Evolutionary conservation across 2,797 vertebrate genomes (phyloP).

Genomic region (Sphenopsis melanotis): DNA sequence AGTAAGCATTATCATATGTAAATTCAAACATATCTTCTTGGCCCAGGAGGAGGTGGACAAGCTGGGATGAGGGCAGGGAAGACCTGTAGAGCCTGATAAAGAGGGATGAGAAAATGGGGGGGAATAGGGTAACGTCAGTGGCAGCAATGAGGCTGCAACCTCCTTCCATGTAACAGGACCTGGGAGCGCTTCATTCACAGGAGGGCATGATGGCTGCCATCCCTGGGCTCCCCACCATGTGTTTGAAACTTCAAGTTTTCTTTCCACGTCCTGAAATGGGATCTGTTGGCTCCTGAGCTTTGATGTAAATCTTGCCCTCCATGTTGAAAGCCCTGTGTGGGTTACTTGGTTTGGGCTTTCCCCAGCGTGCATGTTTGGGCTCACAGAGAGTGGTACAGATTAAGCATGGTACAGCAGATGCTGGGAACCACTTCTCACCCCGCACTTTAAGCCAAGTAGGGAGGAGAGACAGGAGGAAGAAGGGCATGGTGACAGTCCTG

Average conservation of each 20-base stretch:
- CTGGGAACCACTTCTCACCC: not conserved
- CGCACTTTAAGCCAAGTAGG: not conserved
- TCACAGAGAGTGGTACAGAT: not conserved
- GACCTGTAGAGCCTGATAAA: not conserved
- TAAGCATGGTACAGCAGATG: not conserved
- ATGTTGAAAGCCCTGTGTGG: not conserved
- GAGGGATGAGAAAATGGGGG: not conserved
- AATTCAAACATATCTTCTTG: not conserved
- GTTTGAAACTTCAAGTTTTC: not conserved
- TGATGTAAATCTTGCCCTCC: not conserved
- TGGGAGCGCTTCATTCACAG: not conserved
- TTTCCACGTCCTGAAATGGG: not conserved
- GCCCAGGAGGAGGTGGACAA: not conserved
- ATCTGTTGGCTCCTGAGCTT: not conserved
- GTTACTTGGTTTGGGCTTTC: not conserved
- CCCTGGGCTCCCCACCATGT: not conserved
- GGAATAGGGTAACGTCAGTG: not conserved
- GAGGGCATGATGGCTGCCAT: not conserved
- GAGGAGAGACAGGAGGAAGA: not conserved
- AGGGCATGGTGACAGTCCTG: not conserved
- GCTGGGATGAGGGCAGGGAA: not conserved
- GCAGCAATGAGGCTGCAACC: not conserved
- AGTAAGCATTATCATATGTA: not conserved
- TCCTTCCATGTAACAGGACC: not conserved
- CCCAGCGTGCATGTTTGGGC: not conserved